These are phyloP conservation scores for Conomelus anceps DNA, from an alignment of 2,888 invertebrate species.

Conservation along the genomic window DNA sequence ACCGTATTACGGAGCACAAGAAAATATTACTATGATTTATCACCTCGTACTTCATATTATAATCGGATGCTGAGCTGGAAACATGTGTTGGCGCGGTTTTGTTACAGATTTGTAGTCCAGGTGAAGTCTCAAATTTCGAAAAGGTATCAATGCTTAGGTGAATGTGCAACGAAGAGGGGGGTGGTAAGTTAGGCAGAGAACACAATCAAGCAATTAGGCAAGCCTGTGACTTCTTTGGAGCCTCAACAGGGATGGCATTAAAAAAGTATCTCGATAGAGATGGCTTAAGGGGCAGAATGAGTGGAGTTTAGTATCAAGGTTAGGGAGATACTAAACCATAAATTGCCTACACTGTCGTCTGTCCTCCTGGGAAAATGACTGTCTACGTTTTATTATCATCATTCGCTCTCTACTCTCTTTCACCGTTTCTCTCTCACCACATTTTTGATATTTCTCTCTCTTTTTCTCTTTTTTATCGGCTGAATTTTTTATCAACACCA, in stretches of 20 bases:
- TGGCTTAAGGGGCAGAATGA: neutral
- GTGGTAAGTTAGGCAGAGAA: neutral
- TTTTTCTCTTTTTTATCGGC: neutral
- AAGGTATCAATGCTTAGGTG: neutral
- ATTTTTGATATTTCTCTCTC: neutral
- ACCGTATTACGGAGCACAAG: neutral
- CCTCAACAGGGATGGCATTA: neutral
- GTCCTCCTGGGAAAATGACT: slow-evolving; percentile 9
- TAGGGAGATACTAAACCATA: neutral
- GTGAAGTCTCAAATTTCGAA: slow-evolving; percentile 9
- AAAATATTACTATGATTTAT: neutral
- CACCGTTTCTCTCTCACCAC: neutral
- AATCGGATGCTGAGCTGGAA: neutral
- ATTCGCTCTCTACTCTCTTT: neutral
- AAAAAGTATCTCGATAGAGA: neutral
- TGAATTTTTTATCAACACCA: neutral
- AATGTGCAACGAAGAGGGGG: neutral
- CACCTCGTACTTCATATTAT: neutral
- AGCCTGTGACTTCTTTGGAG: neutral
- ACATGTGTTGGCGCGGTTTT: neutral
- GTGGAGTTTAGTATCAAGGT: neutral
- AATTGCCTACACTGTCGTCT: slow-evolving; percentile 7
- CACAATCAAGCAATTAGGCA: slow-evolving; percentile 8
- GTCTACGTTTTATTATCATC: slow-evolving; percentile 6
- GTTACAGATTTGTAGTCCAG: slow-evolving; percentile 7